Conservation (phyloP, 2,797 vertebrate genomes). For the Coregonus sp. region DNA sequence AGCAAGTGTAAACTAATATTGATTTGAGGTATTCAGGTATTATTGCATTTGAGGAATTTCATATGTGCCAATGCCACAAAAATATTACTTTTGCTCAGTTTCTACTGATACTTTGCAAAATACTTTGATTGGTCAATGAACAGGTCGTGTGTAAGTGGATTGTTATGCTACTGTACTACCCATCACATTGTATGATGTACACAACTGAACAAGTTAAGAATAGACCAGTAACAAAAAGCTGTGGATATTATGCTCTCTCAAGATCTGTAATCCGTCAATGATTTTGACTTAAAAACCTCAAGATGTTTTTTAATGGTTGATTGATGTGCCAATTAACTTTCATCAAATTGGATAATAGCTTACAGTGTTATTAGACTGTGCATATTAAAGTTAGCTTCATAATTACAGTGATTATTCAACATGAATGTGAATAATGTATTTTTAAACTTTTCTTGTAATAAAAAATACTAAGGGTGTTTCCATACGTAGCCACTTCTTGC, state of each 20-base stretch:
- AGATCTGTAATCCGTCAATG: background rate
- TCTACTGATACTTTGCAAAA: background rate
- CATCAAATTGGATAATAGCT: conserved; percentile 41
- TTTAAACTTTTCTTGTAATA: background rate
- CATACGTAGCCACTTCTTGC: background rate
- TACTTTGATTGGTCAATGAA: background rate
- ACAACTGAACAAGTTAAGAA: background rate
- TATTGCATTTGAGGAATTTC: conserved; percentile 15
- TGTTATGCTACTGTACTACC: background rate
- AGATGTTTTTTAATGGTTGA: background rate
- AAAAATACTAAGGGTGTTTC: background rate
- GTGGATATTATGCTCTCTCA: background rate
- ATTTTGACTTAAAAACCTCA: background rate
- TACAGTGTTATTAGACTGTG: conserved; percentile 12
- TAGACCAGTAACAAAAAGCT: background rate
- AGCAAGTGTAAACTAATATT: conserved; percentile 38
- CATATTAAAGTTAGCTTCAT: conserved; percentile 11
- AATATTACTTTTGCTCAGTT: too few relatives aligned
- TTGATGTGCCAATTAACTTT: conserved; percentile 33
- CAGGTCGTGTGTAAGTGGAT: background rate
- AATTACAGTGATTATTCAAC: conserved; percentile 15
- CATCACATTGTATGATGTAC: background rate
- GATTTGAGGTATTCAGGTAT: conserved; percentile 24
- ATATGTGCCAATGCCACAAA: background rate
- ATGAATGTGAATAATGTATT: background rate